phyloP scores from a whole-genome alignment of 53 echinoderm and acorn worm genomes.

The Henricia sp. region DNA sequence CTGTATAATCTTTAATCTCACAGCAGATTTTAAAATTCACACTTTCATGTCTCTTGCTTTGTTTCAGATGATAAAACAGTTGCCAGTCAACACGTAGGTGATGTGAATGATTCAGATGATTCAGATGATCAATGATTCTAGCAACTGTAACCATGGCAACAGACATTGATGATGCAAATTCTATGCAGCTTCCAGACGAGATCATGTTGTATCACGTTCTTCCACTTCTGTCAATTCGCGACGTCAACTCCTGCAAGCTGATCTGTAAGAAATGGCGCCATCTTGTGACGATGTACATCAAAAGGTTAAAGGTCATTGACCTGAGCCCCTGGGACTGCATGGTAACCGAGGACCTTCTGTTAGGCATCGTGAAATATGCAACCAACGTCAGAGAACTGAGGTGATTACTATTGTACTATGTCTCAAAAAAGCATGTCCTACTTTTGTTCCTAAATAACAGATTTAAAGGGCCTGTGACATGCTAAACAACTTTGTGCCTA shows the following conservation, averaged over 20 bases:
- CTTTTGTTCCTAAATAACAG: neutral
- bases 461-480: neutral
- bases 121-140: too few relatives aligned
- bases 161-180: neutral
- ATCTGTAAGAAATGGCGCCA: slow-evolving; percentile 82
- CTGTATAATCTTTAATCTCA: too few relatives aligned
- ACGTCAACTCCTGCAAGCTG: slow-evolving; percentile 69
- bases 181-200: slow-evolving; percentile 77
- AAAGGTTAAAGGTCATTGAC: slow-evolving; percentile 77
- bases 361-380: slow-evolving; percentile 73
- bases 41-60: too few relatives aligned
- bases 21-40: too few relatives aligned
- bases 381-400: slow-evolving; percentile 68
- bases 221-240: slow-evolving; percentile 71
- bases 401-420: slow-evolving; percentile 49
- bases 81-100: too few relatives aligned
- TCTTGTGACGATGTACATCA: slow-evolving; percentile 68
- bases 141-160: slow-evolving; percentile 8
- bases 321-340: slow-evolving; percentile 84
- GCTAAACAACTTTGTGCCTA: too few relatives aligned
- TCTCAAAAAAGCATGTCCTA: neutral
- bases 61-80: too few relatives aligned
- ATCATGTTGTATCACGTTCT: slow-evolving; percentile 80
- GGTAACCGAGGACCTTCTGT: slow-evolving; percentile 77
- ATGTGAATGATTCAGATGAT: too few relatives aligned